A percentile compares a stretch with the other conserved stretches of the same genome.
phyloP scores from a whole-genome alignment of 2,113 vertebrate genomes.

The Mungos mungo region DNA sequence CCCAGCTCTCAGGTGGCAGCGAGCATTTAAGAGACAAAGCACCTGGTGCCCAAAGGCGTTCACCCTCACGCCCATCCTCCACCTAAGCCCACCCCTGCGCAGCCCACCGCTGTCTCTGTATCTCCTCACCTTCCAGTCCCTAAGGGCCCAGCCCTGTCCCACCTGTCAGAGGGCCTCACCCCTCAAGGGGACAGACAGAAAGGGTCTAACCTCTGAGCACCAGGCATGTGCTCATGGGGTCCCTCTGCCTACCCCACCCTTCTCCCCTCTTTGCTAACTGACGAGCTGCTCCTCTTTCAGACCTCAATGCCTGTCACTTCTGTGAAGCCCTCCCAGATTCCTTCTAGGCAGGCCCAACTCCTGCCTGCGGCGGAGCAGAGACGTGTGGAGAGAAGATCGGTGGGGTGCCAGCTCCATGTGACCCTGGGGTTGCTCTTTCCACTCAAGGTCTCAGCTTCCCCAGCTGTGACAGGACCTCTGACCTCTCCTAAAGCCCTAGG shows the following conservation, averaged over 20 bases:
- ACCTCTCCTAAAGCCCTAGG: not conserved
- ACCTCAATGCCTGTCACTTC: not conserved
- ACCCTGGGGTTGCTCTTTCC: not conserved
- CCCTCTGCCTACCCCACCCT: not conserved
- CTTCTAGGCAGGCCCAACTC: not conserved
- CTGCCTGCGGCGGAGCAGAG: not conserved
- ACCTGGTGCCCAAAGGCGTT: too few species aligned
- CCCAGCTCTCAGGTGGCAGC: not conserved
- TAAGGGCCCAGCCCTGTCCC: not conserved
- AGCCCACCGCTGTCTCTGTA: not conserved
- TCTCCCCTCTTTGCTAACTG: not conserved
- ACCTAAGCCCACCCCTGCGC: not conserved
- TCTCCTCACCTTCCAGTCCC: not conserved
- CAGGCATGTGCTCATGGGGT: not conserved
- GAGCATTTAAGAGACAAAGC: not conserved
- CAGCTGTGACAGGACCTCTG: not conserved
- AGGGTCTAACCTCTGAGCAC: not conserved
- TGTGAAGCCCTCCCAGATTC: not conserved
- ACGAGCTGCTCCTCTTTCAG: not conserved
- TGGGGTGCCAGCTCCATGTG: too few species aligned
- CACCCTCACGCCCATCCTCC: too few species aligned
- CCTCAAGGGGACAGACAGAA: not conserved
- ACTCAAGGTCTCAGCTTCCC: not conserved
- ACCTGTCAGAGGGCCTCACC: not conserved
- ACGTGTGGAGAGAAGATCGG: not conserved